These are phyloP conservation scores for Meiosimyza decipiens DNA, from an alignment of 2,888 invertebrate genomes.

Conservation along the genomic window DNA sequence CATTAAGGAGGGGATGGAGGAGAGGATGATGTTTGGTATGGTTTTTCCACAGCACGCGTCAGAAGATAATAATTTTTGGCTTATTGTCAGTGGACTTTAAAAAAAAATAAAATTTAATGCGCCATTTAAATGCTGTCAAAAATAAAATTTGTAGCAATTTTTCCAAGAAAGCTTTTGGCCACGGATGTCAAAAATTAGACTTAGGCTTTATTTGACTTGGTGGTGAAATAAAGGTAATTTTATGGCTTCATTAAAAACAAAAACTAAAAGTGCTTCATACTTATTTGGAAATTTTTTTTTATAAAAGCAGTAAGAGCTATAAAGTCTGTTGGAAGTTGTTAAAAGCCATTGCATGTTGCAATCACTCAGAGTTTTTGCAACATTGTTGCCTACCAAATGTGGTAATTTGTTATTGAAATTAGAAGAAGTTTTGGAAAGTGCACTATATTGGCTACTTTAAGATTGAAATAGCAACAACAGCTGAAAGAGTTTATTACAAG, in stretches of 20 bases:
- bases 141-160: not conserved
- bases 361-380: no score
- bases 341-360: conserved; percentile 60
- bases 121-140: not conserved
- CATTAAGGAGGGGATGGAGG: not conserved
- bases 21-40: no score
- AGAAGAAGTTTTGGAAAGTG: no score
- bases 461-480: no score
- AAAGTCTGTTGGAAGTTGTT: conserved; percentile 49
- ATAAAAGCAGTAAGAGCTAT: no score
- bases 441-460: no score
- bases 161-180: not conserved
- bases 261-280: not conserved
- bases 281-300: no score
- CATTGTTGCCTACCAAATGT: no score
- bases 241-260: conserved; percentile 17
- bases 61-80: conserved; percentile 6
- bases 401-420: no score
- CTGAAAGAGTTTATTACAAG: no score
- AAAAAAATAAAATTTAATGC: conserved; percentile 23
- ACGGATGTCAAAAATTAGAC: conserved; percentile 6
- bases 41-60: no score
- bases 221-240: not conserved
- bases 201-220: not conserved
- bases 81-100: not conserved